phyloP scores from a whole-genome alignment of 2,888 invertebrate genomes.

The Heteromurus nitidus region DNA sequence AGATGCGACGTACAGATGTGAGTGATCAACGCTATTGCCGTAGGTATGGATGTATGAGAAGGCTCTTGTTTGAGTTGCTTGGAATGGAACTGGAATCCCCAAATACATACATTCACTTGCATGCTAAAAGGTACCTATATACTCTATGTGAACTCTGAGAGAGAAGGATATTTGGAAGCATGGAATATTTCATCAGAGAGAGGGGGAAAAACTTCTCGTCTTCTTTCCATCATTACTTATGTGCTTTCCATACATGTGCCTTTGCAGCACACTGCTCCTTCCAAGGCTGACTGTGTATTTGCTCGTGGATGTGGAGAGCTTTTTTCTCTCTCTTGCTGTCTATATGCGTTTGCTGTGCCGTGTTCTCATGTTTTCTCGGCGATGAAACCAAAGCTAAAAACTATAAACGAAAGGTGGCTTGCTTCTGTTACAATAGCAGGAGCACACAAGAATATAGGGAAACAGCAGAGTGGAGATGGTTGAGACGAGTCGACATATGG shows the following conservation, averaged over 20 bases:
- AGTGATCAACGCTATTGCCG: constrained; percentile 16
- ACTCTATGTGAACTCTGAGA: too few relatives aligned
- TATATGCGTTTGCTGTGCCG: constrained; percentile 1
- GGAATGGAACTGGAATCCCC: neutral
- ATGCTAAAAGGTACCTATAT: too few relatives aligned
- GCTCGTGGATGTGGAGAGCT: constrained; percentile 23
- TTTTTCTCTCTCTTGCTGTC: constrained; percentile 4
- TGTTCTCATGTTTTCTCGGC: constrained; percentile 21
- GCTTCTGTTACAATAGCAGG: constrained; percentile 9
- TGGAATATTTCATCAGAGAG: constrained; percentile 59
- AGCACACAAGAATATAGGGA: constrained; percentile 22
- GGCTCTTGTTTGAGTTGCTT: neutral
- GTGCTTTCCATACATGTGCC: constrained; percentile 46
- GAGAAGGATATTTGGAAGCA: constrained; percentile 47
- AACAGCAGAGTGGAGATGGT: too few relatives aligned
- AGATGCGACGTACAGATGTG: constrained; percentile 12
- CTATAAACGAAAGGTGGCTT: constrained; percentile 7
- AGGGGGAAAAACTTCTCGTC: constrained; percentile 49
- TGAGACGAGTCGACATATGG: constrained; percentile 32
- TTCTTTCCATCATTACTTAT: constrained; percentile 50
- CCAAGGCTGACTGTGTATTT: constrained; percentile 33
- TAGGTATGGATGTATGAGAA: neutral
- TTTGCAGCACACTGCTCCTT: constrained; percentile 9
- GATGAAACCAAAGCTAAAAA: constrained; percentile 34
- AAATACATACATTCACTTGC: constrained; percentile 17